Evolutionary conservation across 1,140 invertebrate species (phyloP).

Genomic region (Mycetomoellerius zeteki): DNA sequence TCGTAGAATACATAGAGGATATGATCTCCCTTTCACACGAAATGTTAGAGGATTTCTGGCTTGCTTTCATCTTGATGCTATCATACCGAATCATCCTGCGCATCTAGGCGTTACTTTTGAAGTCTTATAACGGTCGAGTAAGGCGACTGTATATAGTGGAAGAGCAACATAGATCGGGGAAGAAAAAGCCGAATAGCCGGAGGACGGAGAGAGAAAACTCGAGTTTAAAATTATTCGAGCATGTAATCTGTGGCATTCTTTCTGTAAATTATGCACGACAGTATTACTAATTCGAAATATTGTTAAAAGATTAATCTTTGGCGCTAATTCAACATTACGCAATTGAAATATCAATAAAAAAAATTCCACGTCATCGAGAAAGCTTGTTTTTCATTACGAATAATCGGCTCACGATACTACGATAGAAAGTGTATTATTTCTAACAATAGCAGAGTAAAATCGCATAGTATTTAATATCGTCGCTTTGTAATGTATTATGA

Average conservation of each 20-base stretch:
- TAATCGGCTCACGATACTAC: slow-evolving; percentile 15
- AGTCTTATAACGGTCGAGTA: slow-evolving; percentile 46
- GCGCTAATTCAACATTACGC: slow-evolving; percentile 33
- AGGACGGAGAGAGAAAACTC: slow-evolving; percentile 41
- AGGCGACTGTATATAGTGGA: slow-evolving; percentile 34
- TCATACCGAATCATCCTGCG: slow-evolving; percentile 45
- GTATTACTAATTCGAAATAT: neutral
- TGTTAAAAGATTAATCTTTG: slow-evolving; percentile 39
- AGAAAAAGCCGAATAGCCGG: slow-evolving; percentile 31
- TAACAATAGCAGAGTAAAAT: slow-evolving; percentile 6
- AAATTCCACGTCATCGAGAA: slow-evolving; percentile 26
- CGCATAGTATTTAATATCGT: neutral
- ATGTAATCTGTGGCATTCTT: slow-evolving; percentile 69
- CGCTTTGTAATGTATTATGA: neutral
- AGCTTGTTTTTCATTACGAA: slow-evolving; percentile 10
- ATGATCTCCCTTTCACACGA: slow-evolving; percentile 24
- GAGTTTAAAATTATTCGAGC: slow-evolving; percentile 75
- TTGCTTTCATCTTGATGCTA: slow-evolving; percentile 56
- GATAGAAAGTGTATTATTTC: neutral
- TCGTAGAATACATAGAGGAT: slow-evolving; percentile 14
- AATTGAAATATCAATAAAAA: slow-evolving; percentile 12
- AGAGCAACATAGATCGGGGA: neutral
- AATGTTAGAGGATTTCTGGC: slow-evolving; percentile 10
- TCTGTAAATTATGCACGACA: slow-evolving; percentile 30
- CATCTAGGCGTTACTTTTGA: slow-evolving; percentile 54